Percentiles rank a stretch among this genome's conserved stretches.
Conservation (phyloP, 2,797 vertebrate genomes). For the Zalophus californianus region DNA sequence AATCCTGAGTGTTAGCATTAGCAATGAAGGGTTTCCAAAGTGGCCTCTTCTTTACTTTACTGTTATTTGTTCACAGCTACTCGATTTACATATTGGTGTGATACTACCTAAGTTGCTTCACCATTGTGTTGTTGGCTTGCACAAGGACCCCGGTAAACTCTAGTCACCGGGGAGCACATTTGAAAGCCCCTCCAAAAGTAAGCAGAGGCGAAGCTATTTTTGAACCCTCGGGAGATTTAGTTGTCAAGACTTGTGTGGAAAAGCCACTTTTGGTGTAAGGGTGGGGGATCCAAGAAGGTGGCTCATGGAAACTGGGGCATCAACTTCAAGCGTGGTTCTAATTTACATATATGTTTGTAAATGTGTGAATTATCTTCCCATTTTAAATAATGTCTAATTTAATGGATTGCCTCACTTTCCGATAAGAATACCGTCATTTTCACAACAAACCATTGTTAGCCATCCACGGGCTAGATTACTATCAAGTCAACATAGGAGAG, state of each 20-base stretch:
- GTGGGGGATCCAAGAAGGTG: background rate
- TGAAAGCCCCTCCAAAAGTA: background rate
- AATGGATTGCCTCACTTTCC: background rate
- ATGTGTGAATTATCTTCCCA: background rate
- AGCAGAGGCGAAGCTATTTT: conserved; percentile 31
- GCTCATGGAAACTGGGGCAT: background rate
- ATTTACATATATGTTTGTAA: background rate
- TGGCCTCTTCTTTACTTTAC: background rate
- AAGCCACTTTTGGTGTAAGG: background rate
- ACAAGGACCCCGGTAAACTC: background rate
- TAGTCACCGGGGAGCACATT: background rate
- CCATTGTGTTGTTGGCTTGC: background rate
- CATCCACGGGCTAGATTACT: background rate
- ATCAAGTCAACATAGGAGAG: background rate
- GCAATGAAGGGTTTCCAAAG: background rate
- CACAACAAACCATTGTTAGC: background rate
- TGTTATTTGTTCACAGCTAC: background rate
- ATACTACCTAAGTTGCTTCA: background rate
- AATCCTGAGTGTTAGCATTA: background rate
- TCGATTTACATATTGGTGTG: background rate
- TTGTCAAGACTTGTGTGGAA: background rate
- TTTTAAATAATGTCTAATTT: background rate
- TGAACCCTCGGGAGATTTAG: background rate
- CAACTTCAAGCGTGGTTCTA: background rate
- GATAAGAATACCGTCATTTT: conserved; percentile 40